phyloP scores from a whole-genome alignment of 2,888 invertebrate species.

The Abrostola tripartita region DNA sequence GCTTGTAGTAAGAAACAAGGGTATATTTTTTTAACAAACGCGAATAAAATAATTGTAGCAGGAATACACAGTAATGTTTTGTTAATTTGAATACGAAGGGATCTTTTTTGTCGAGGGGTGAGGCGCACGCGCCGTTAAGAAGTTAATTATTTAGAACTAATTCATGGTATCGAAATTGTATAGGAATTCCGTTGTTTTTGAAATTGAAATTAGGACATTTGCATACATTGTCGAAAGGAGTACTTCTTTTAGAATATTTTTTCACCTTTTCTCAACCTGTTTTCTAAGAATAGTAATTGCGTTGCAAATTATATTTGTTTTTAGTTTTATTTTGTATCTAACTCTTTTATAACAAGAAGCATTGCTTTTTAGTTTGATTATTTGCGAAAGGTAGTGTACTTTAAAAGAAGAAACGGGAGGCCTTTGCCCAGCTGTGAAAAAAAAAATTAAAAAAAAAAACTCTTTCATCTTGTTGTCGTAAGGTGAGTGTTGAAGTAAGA shows the following conservation, averaged over 20 bases:
- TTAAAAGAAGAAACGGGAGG: no score
- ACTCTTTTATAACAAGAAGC: no score
- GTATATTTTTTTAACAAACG: conserved; percentile 58
- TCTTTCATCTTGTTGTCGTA: no score
- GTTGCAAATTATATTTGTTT: background rate
- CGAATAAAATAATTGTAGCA: conserved; percentile 80
- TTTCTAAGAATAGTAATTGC: background rate
- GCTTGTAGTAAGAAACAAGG: conserved; percentile 20
- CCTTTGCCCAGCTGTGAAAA: no score
- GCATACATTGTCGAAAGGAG: conserved; percentile 27
- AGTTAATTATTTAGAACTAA: conserved; percentile 87
- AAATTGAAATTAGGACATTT: conserved; percentile 63
- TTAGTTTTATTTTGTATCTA: no score
- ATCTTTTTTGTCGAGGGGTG: conserved; percentile 74
- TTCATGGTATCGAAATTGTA: conserved; percentile 68
- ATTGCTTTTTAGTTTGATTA: no score
- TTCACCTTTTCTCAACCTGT: conserved; percentile 18
- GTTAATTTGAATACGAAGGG: conserved; percentile 86
- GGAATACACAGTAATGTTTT: conserved; percentile 85
- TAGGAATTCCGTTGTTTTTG: conserved; percentile 76
- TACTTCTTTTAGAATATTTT: conserved; percentile 24
- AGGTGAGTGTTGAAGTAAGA: no score
- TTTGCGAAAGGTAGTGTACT: no score
- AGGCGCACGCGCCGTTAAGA: conserved; percentile 84
- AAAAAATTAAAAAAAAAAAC: no score